Evolutionary conservation across 2,113 vertebrate species (phyloP), one percentile per base, ranked within the genome.

Genomic region (Bufo bufo): DNA sequence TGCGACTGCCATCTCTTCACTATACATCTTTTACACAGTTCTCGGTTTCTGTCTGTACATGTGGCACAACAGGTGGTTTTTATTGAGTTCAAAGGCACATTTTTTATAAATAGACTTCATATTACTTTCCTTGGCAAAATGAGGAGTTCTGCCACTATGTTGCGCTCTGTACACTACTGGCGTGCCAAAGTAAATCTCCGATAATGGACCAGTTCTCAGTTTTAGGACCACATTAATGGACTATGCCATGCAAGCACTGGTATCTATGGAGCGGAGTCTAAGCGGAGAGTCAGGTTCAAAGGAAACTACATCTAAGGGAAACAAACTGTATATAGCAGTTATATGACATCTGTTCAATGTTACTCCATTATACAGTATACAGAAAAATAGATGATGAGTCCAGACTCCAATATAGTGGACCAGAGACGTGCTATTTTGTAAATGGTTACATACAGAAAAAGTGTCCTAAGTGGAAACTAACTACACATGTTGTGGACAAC

Each of bases 61-160:
- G 54, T 81, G 54, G 78, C 33, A 80, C 16, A 58, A 59, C 78
- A 81, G 78, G 78, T 81, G 78, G 56, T 45, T 43, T 81, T 59
- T 61, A 81, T 81, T 14, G 23, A 81, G 13, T 61, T 19, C 33
- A 59, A 1, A 20, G 77, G 43, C 54, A 43, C 72, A 75, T 50
- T 50, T 50, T 75, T 58, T 13, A 81, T 58, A 81, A 61, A 81
- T 81, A 56, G 54, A 6, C 54, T 19, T 61, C 54, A 47, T 81
- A 58, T 81, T 81, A 59, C 78, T 81, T 59, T 81, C 59, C 78
- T 81, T 81, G 78, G 78, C 78, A 61, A 43, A 45, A 7, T 43
- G 43, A 9, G 56, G 78, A 45, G 4, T 45, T 81, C 43, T 81
- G 54, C 78, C 78, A 81, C 78, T 56, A 81, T 58, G 33, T 56